Percentiles rank a stretch among this genome's conserved stretches.
Evolutionary conservation across 2,113 vertebrate genomes (phyloP).

Genomic region (Microcebus lehilahytsara): DNA sequence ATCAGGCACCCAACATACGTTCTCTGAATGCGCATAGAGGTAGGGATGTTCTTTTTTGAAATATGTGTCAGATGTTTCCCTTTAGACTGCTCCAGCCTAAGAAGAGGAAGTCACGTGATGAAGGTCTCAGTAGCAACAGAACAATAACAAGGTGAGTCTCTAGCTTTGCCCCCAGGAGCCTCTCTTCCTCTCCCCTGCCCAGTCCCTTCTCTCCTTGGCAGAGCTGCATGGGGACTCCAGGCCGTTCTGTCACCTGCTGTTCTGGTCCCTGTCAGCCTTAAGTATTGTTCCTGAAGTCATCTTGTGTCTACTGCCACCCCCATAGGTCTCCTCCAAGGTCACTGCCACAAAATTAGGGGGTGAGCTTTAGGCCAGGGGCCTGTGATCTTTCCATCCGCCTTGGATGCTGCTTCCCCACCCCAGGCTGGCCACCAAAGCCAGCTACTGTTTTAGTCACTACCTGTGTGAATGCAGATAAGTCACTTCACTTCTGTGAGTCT

Average conservation of each 20-base stretch:
- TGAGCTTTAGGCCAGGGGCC: background rate
- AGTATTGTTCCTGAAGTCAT: background rate
- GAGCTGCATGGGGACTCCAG: background rate
- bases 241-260: background rate
- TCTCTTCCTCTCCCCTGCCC: background rate
- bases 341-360: background rate
- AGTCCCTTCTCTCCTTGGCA: background rate
- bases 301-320: background rate
- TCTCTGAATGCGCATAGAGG: background rate
- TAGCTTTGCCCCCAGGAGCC: background rate
- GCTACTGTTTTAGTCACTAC: background rate
- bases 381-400: background rate
- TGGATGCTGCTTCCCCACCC: background rate
- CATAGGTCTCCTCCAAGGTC: background rate
- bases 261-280: background rate
- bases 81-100: background rate
- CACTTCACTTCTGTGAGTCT: background rate
- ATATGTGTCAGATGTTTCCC: background rate
- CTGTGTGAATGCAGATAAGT: background rate
- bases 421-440: background rate
- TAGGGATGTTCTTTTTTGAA: background rate
- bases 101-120: background rate
- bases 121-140: background rate
- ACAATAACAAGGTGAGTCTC: background rate
- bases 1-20: background rate